A percentile compares a stretch with the other conserved stretches of the same genome.
Evolutionary conservation across 2,797 vertebrate genomes (phyloP).

Genomic region (Falco cherrug): DNA sequence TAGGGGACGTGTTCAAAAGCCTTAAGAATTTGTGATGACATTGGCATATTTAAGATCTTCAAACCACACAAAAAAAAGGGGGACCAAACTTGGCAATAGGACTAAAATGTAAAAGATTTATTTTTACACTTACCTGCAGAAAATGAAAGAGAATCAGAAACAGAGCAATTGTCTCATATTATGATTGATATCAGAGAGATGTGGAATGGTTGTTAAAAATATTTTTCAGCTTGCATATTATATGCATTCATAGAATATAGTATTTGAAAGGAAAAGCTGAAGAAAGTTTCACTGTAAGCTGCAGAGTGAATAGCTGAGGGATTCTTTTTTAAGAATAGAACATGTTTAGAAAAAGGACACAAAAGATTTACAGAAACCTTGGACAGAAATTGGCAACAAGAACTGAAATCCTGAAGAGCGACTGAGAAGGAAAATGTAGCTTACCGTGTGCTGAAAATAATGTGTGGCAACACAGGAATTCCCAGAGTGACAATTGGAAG

Average conservation of each 20-base stretch:
- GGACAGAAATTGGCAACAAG: conserved; percentile 52
- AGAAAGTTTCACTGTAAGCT: conserved; percentile 38
- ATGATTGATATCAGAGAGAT: conserved; percentile 18
- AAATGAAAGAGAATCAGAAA: conserved; percentile 11
- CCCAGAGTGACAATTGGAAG: conserved; percentile 66
- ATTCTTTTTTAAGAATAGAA: conserved; percentile 38
- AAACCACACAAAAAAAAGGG: background rate
- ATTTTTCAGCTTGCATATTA: conserved; percentile 1
- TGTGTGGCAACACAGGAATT: conserved; percentile 67
- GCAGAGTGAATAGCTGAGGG: conserved; percentile 37
- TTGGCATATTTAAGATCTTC: conserved; percentile 37
- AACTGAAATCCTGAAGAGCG: conserved; percentile 36
- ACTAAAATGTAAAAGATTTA: background rate
- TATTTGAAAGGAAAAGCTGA: conserved; percentile 41
- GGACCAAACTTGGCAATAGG: background rate
- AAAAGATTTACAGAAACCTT: conserved; percentile 70
- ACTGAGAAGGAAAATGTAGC: conserved; percentile 46
- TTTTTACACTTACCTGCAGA: conserved; percentile 13
- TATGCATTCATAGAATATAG: background rate
- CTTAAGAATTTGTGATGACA: conserved; percentile 27
- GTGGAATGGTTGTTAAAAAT: background rate
- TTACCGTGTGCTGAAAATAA: conserved; percentile 26
- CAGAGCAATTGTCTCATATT: background rate
- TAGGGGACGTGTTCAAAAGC: background rate
- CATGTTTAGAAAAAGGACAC: conserved; percentile 62